A percentile compares a stretch with the other conserved stretches of the same genome.
Conservation (phyloP, 1,140 invertebrate species). For the Mercenaria mercenaria region DNA sequence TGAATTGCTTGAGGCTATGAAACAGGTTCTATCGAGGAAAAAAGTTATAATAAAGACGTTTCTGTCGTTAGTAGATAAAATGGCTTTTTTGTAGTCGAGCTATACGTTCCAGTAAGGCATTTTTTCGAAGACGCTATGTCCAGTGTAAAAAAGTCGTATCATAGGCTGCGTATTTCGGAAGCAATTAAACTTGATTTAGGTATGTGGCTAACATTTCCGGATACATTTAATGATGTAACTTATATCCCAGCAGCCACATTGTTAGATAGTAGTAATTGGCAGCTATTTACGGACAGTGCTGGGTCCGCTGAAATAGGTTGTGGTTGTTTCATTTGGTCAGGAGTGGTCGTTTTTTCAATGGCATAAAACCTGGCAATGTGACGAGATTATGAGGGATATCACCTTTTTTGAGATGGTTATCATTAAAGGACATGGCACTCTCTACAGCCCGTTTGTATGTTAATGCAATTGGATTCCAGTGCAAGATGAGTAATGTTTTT, state of each 20-base stretch:
- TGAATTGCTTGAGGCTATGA: neutral
- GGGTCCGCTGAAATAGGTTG: neutral
- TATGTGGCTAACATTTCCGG: conserved; percentile 46
- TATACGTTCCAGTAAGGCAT: neutral
- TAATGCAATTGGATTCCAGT: conserved; percentile 10
- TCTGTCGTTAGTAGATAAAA: neutral
- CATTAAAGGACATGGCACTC: neutral
- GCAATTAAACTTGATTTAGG: conserved; percentile 28
- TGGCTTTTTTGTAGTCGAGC: neutral
- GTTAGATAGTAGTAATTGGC: neutral
- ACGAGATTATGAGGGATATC: conserved; percentile 25
- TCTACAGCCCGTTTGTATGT: neutral
- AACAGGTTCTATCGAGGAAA: neutral
- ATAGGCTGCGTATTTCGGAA: neutral
- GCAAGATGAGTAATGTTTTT: neutral
- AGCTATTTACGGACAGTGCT: conserved; percentile 62
- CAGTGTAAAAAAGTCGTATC: neutral
- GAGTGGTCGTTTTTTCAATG: conserved; percentile 9
- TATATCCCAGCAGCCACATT: conserved; percentile 14
- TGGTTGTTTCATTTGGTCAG: neutral
- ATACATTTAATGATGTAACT: conserved; percentile 43
- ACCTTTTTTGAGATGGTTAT: conserved; percentile 47
- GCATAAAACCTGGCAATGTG: neutral
- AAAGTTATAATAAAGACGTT: neutral
- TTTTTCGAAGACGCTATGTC: neutral